Conservation (phyloP, 2,888 invertebrate species). For the Eilema sororculum region DNA sequence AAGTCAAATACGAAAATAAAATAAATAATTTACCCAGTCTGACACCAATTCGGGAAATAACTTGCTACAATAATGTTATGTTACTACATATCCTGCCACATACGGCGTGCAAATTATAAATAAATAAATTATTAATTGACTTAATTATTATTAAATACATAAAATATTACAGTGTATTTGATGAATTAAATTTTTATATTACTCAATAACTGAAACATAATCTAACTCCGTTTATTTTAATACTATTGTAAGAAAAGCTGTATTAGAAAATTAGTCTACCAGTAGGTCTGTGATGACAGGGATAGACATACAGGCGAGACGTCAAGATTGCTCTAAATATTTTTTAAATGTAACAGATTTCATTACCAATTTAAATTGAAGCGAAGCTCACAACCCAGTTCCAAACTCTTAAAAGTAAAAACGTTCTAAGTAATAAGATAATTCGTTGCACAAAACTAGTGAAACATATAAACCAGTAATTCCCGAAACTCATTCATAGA, state of each 20-base stretch:
- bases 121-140: no score
- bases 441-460: constrained; percentile 49
- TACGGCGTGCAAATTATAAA: no score
- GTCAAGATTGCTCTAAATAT: background rate
- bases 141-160: no score
- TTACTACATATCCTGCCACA: no score
- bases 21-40: no score
- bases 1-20: no score
- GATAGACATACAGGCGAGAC: background rate
- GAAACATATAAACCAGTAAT: constrained; percentile 57
- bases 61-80: no score
- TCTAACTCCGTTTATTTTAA: background rate
- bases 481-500: constrained; percentile 78
- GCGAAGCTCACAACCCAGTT: background rate
- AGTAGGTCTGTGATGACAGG: background rate
- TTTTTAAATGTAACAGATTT: background rate
- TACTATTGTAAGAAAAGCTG: background rate
- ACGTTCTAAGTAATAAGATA: constrained; percentile 1
- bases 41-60: no score
- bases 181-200: background rate
- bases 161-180: no score
- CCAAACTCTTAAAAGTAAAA: background rate
- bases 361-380: background rate
- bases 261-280: background rate
- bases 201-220: background rate